Base-by-base conservation (phyloP, 2,113 vertebrate species). In the Tetrax tetrax region DNA sequence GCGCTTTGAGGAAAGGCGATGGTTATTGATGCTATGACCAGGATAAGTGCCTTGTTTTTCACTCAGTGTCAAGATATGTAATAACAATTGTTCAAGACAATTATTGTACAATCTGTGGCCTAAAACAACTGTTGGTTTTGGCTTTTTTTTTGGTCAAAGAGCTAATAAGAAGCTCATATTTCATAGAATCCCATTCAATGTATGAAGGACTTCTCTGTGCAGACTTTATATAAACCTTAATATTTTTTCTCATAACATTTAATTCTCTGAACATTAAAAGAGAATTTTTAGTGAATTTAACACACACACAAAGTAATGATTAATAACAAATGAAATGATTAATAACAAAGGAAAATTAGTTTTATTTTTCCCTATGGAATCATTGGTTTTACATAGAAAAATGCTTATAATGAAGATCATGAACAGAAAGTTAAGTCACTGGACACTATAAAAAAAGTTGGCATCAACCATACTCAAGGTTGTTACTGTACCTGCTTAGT, bases 401-500 rank as follows among this genome's bases (percentile, higher is more conserved):
- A 63, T n/a, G 9, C 8, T 20, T 50, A 3, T 81, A 51, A n/a
- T 65, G 25, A 65, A 53, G 38, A 5, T 35, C 51, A 72, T 33
- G 19, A 60, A 35, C 23, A 72, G 38, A 19, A 83, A 53, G 12
- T 35, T 51, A 41, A 7, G 29, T 60, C 24, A 65, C 25, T 83
- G 80, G 37, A 22, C 20, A 27, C 33, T 64, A 21, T 45, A 25
- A 50, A 83, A 83, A 53, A 71, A 48, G 2, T 33, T 92, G 41
- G 1, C 60, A 69, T 86, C 28, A 61, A 8, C 37, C 5, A 9
- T 37, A n/a, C 18, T 17, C 31, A 21, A 25, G 22, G 41, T 74
- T 4, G 3, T 76, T 41, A 10, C 5, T 76, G 3, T 45, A 43
- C 4, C 13, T 0, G 0, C 9, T 86, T 56, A 14, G 15, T 61